Percentiles rank a stretch among this genome's conserved stretches.
These are phyloP conservation scores for Chionodraco myersi DNA, from an alignment of 2,113 vertebrate genomes.

Conservation along the genomic window DNA sequence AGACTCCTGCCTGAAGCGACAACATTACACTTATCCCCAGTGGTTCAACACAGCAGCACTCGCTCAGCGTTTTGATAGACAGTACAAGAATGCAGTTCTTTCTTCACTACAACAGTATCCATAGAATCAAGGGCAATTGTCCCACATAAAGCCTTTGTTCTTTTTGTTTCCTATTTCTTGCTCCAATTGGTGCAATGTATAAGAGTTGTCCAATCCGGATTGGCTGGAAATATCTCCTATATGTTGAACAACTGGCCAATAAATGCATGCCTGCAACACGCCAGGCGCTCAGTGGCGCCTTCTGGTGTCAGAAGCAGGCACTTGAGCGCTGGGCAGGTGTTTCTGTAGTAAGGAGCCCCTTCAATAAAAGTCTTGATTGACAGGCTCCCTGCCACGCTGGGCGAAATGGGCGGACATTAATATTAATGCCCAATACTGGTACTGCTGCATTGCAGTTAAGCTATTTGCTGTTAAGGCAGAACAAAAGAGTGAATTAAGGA, in stretches of 20 bases:
- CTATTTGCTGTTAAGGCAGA: constrained; percentile 74
- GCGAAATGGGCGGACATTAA: constrained; percentile 80
- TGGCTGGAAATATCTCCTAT: constrained; percentile 53
- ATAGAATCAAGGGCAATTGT: constrained; percentile 50
- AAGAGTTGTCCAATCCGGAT: constrained; percentile 42
- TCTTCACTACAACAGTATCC: constrained; percentile 12
- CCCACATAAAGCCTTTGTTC: constrained; percentile 56
- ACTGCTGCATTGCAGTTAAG: constrained; percentile 83
- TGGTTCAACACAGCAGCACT: constrained; percentile 42
- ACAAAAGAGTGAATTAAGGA: constrained; percentile 63
- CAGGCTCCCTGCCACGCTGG: constrained; percentile 75
- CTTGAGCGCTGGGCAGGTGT: constrained; percentile 48
- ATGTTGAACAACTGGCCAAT: constrained; percentile 49
- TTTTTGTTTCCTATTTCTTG: constrained; percentile 31
- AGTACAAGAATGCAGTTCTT: constrained; percentile 3
- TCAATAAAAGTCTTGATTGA: constrained; percentile 71
- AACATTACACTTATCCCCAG: constrained; percentile 54
- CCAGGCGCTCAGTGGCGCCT: constrained; percentile 44
- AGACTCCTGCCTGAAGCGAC: constrained; percentile 59
- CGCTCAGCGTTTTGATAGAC: constrained; percentile 25
- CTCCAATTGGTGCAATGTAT: constrained; percentile 47
- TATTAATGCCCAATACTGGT: constrained; percentile 80
- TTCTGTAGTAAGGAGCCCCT: constrained; percentile 42
- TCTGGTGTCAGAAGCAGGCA: constrained; percentile 37
- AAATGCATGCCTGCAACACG: constrained; percentile 14